Evolutionary conservation across 2,113 vertebrate genomes (phyloP).

Genomic region (Pheucticus melanocephalus): DNA sequence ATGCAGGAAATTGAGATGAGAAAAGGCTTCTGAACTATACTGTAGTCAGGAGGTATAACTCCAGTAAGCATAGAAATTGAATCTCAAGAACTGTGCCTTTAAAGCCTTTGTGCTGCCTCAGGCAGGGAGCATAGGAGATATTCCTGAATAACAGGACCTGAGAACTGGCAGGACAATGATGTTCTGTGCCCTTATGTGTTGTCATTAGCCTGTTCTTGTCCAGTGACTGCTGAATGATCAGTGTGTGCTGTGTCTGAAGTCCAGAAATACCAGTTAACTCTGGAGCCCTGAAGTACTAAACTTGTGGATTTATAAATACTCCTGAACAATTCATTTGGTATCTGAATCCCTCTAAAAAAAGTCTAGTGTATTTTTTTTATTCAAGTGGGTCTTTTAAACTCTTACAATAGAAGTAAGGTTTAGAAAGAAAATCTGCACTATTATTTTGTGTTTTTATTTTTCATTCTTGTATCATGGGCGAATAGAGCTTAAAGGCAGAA

Average conservation of each 20-base stretch:
- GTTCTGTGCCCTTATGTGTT: not conserved
- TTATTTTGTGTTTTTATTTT: not conserved
- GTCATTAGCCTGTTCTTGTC: not conserved
- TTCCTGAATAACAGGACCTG: not conserved
- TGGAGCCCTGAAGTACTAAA: not conserved
- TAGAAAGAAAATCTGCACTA: not conserved
- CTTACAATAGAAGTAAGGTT: not conserved
- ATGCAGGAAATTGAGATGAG: conserved; percentile 11
- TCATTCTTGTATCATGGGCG: not conserved
- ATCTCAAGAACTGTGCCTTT: not conserved
- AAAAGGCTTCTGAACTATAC: not conserved
- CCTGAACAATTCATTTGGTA: not conserved
- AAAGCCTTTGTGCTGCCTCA: not conserved
- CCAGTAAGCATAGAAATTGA: not conserved
- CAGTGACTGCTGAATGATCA: not conserved
- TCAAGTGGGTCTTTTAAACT: not conserved
- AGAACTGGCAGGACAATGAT: not conserved
- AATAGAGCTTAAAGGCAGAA: not conserved
- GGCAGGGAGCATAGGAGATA: not conserved
- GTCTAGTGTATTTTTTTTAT: not conserved
- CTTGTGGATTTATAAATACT: not conserved
- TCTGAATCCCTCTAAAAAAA: not conserved
- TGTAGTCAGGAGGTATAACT: conserved; percentile 11
- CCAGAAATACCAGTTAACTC: not conserved
- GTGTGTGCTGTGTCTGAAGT: not conserved